Base-by-base conservation (phyloP, 2,797 vertebrate species). In the Falco columbarius region DNA sequence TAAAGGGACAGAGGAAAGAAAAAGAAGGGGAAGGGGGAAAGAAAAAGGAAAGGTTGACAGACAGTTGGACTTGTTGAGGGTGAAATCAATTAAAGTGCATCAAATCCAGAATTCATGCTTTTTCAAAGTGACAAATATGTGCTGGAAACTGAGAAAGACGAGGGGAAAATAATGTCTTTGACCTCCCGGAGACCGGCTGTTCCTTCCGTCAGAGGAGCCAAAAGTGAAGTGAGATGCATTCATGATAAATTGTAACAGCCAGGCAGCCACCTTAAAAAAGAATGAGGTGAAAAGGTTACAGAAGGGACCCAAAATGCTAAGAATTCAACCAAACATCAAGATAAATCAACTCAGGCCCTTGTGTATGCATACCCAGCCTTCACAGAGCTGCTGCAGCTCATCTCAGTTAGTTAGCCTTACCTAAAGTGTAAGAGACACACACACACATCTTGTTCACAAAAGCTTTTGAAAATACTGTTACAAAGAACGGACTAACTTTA, bases 61-160 rank as follows among this genome's bases (percentile, higher is more conserved):
- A 98, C 98, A 98, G 98, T 98, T 98, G 96, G 98, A 98, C 97
- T 98, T 97, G 98, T 98, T 86, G 98, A 98, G 98, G 98, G 98
- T 98, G 98, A 98, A 99, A 99, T 99, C 99, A 99, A 99, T 99
- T 99, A 99, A 98, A 98, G 98, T 99, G 98, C 98, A 99, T 99
- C 99, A 98, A 99, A 99, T 99, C 98, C 98, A 98, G 98, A 99
- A 98, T 99, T 99, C 99, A 99, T 99, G 98, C 98, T 98, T 98
- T 98, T 98, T 98, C 98, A 98, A 99, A 98, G 98, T 98, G 98
- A 99, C 99, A 99, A 98, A 99, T 99, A 99, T 98, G 97, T 94
- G 96, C 98, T 98, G 98, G 98, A 98, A 98, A 98, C 98, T 97
- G 98, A 98, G 98, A 98, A 98, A 98, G 98, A 98, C 36, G 89